Base-by-base conservation (phyloP, 1,140 invertebrate genomes). In the Microplitis mediator region DNA sequence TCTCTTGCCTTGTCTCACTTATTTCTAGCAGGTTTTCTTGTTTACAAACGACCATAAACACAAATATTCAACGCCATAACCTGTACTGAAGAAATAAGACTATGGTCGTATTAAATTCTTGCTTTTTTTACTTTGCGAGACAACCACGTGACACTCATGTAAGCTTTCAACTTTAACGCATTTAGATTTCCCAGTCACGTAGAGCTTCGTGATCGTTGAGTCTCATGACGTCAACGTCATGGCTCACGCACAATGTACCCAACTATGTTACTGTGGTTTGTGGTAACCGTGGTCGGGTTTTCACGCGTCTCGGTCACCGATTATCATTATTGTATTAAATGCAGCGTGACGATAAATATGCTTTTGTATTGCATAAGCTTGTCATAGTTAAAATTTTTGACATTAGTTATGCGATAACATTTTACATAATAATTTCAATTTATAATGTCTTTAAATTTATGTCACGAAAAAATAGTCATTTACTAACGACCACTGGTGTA, bases 151-250 rank as follows among this genome's bases (percentile, higher is more conserved):
- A 67, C 51, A 34, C 11, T 54, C 16, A 13, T 16, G 14, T 50
- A 36, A 13, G 3, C 9, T 11, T 23, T 35, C 13, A 34, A 11
- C 13, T 64, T 64, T 35, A 64, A 64, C 34, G 51, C 51, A 67
- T 67, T 67, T 66, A 56, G 70, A 72, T 72, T 72, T 72, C 63
- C 69, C 71, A 72, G 71, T 72, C 71, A 72, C 64, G 71, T 72
- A 66, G 58, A 51, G 54, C 16, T 72, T 65, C 54, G 64, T 72
- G 71, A 67, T 56, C 67, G 51, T 36, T 52, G 39, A 52, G 52
- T 14, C n/a, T 72, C 35, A 67, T 72, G 71, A 72, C 71, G 71
- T 72, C 71, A 72, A 66, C 71, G 56, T 72, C 71, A 72, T 72
- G 36, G 64, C 45, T 60, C 66, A 73, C 72, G 67, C 61, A 66